Base-by-base conservation (phyloP, 2,797 vertebrate species). In the Hyperoplus lanceolatus region DNA sequence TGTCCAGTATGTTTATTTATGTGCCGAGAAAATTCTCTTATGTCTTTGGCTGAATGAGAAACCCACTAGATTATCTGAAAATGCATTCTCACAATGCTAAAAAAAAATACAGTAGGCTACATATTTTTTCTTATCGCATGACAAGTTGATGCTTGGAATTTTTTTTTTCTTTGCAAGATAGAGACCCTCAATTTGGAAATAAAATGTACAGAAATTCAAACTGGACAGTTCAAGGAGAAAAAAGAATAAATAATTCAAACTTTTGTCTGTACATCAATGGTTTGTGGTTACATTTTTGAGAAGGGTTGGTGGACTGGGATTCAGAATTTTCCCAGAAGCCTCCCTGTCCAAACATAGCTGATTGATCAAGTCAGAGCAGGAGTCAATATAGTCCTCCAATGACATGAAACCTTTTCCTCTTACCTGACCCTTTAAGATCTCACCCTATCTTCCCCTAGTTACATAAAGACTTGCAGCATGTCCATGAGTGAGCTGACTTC, bases 381-480 rank as follows among this genome's bases (percentile, higher is more conserved):
- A 18, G n/a, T 53, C 21, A 29, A 29, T 38, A 7, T 14, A 39
- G 15, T 6, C 41, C n/a, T 8, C 15, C 9, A 39, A 55, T 62
- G 70, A 56, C 38, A 64, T 64, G 49, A 29, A 5, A 53, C 45
- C 70, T 45, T 53, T 73, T 1, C n/a, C 53, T 66, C 21, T 43
- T 65, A 50, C 46, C 55, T 6, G 8, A 65, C 16, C 48, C 13
- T 60, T 43, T 39, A 42, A 58, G 36, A 42, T 55, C 18, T 66
- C n/a, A 53, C 68, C 42, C 42, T 53, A 69, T 18, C 54, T 62
- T 71, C 12, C 48, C 41, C 18, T 62, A 13, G 49, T 93, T 91
- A 92, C 64, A 86, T 89, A 92, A 91, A 89, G 41, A 53, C 59
- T 66, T 73, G 61, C 80, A 87, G 61, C 80, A 87, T 89, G 87